Conservation (phyloP, 2,888 invertebrate species). For the Thecophora atra region DNA sequence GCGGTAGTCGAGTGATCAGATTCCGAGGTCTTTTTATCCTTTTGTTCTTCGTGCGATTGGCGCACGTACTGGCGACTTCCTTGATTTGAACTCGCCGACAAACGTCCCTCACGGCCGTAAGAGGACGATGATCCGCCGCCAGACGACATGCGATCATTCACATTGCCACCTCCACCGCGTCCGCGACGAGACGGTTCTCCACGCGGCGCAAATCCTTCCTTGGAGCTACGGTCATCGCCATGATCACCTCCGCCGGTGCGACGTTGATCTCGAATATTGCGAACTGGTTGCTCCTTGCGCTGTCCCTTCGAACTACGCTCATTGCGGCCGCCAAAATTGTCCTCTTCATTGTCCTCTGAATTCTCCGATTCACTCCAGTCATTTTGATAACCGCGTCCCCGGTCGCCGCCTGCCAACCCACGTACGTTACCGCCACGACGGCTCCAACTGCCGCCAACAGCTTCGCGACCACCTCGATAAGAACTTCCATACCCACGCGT, state of each 20-base stretch:
- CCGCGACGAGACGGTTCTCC: constrained; percentile 91
- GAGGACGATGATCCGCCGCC: constrained; percentile 54
- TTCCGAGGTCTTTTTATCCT: constrained; percentile 51
- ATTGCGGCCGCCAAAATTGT: constrained; percentile 69
- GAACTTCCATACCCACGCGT: constrained; percentile 56
- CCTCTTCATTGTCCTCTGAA: constrained; percentile 79
- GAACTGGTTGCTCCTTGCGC: constrained; percentile 42
- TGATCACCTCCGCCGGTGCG: constrained; percentile 47
- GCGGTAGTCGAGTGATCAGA: constrained; percentile 54
- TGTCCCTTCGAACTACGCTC: constrained; percentile 68
- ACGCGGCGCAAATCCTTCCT: constrained; percentile 83
- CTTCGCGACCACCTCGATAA: constrained; percentile 68
- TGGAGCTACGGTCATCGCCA: constrained; percentile 51
- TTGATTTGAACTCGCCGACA: constrained; percentile 21
- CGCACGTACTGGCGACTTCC: constrained; percentile 52
- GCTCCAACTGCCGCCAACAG: constrained; percentile 61
- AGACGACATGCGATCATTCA: constrained; percentile 66
- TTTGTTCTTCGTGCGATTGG: constrained; percentile 57
- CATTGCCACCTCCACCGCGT: constrained; percentile 72
- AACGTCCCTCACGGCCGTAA: constrained; percentile 57
- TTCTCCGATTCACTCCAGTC: constrained; percentile 72
- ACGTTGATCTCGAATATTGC: constrained; percentile 30
- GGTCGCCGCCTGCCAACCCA: constrained; percentile 54
- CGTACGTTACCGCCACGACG: constrained; percentile 62
- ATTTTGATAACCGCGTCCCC: constrained; percentile 54